Evolutionary conservation across 92 coral and sea anemone genomes (phyloP), one percentile per base, ranked within the genome.

Genomic region (Metridium senile): DNA sequence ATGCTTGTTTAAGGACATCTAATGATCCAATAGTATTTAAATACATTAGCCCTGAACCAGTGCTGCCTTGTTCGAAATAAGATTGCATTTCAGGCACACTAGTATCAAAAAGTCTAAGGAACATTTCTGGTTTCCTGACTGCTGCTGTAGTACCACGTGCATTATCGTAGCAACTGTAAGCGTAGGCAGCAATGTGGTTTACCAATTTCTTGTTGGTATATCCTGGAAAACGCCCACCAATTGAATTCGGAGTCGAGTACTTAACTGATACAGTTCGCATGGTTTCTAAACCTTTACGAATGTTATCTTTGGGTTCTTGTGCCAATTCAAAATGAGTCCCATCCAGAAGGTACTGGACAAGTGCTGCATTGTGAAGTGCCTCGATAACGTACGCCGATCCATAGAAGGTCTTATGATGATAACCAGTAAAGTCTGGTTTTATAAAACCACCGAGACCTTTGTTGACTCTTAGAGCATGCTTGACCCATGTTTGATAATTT

Each of bases 391-490:
- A 91, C 19, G 88, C 86, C 22, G 89, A 58, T 13, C 84, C 93
- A 75, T 91, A 91, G 66, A 91, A 73, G 33, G 82, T 82, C 45
- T 58, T 68, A 78, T 88, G 97, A 52, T 91, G 97, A 68, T 88
- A 91, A 25, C 90, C 89, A 3, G 93, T 88, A 31, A 58, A 81
- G 74, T 91, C 97, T 1, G 97, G 97, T 75, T 91, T 91, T 26
- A 91, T 75, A 49, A 91, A 75, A 51, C 90, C 89, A 11, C 86
- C 85, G 0, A 88, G 74, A 6, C 88, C 93, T 66, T 81, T 87
- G 80, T 88, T 89, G 46, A 84, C 45, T 1, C 68, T 68, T 30
- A 91, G 64, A 25, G 87, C 90, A 39, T 85, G 83, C 71, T 91
- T 76, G 22, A 87, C 58, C 97, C 93, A 91, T 61, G 86, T 71